Percentiles rank a stretch among this genome's conserved stretches.
phyloP scores from a whole-genome alignment of 2,888 invertebrate genomes.

The Rhodophaea formosa region DNA sequence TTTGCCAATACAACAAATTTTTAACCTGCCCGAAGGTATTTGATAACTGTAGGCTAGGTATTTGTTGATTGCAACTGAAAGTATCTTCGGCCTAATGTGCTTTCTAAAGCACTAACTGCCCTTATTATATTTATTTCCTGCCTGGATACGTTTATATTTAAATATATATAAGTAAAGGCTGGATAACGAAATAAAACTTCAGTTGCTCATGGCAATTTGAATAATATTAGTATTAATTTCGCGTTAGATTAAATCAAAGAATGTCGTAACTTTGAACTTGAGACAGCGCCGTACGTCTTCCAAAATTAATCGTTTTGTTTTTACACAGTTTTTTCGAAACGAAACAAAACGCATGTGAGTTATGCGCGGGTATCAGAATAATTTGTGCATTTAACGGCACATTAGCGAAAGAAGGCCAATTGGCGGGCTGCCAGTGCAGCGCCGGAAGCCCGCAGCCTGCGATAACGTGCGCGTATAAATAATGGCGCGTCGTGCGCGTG shows the following conservation, averaged over 20 bases:
- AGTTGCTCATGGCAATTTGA: no score
- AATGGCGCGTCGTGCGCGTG: neutral
- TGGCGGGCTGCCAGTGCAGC: conserved; percentile 62
- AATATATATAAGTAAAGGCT: no score
- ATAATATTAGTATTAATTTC: no score
- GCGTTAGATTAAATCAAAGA: neutral
- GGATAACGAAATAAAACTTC: no score
- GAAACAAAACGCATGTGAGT: conserved; percentile 48
- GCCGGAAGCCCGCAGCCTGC: conserved; percentile 47
- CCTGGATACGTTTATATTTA: no score
- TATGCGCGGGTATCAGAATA: conserved; percentile 49
- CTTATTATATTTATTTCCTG: no score
- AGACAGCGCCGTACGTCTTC: conserved; percentile 3
- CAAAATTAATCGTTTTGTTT: conserved; percentile 45
- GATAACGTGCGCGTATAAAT: neutral
- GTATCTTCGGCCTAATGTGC: no score
- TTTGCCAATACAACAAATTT: no score
- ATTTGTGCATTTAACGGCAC: conserved; percentile 56
- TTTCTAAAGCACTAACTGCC: no score
- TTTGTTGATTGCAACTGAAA: no score
- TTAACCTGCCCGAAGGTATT: no score
- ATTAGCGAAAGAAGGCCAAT: conserved; percentile 58
- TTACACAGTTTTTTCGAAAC: conserved; percentile 43
- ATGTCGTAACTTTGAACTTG: neutral
- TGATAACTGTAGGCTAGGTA: no score